Conservation (phyloP, 2,888 invertebrate species). For the Pteria penguin region DNA sequence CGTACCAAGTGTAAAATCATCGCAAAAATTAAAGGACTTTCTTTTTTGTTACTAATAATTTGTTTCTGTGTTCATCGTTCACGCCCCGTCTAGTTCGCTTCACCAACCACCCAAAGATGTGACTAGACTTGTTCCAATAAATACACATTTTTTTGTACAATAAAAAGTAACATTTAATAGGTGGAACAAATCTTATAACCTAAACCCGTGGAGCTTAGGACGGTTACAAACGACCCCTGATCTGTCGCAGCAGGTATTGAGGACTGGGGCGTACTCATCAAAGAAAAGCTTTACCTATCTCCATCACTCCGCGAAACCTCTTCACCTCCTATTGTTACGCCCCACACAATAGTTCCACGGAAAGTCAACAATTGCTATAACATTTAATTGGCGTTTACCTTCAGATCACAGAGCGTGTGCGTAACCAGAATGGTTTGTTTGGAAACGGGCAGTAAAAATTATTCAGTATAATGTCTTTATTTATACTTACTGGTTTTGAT, state of each 20-base stretch:
- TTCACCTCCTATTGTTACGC: not conserved
- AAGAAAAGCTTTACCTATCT: not conserved
- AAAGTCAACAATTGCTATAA: not conserved
- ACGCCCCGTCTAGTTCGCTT: too few relatives aligned
- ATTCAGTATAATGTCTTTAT: too few relatives aligned
- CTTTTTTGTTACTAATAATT: too few relatives aligned
- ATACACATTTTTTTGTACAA: not conserved
- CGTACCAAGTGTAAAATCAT: too few relatives aligned
- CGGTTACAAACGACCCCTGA: not conserved
- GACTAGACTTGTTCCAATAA: not conserved
- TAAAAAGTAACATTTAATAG: not conserved
- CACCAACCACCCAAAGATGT: too few relatives aligned
- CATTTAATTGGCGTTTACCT: not conserved
- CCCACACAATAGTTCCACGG: not conserved
- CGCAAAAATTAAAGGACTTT: too few relatives aligned
- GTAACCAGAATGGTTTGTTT: too few relatives aligned
- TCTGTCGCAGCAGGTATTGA: not conserved
- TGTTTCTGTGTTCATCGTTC: too few relatives aligned
- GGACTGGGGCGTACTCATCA: not conserved
- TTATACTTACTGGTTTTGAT: too few relatives aligned
- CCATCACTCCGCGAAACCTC: not conserved
- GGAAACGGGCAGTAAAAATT: too few relatives aligned
- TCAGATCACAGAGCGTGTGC: not conserved
- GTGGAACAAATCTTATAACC: not conserved
- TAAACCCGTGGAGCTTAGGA: not conserved